Percentiles rank a stretch among this genome's conserved stretches.
These are phyloP conservation scores for Tiliacea citrago DNA, from an alignment of 2,888 invertebrate species.

Conservation along the genomic window DNA sequence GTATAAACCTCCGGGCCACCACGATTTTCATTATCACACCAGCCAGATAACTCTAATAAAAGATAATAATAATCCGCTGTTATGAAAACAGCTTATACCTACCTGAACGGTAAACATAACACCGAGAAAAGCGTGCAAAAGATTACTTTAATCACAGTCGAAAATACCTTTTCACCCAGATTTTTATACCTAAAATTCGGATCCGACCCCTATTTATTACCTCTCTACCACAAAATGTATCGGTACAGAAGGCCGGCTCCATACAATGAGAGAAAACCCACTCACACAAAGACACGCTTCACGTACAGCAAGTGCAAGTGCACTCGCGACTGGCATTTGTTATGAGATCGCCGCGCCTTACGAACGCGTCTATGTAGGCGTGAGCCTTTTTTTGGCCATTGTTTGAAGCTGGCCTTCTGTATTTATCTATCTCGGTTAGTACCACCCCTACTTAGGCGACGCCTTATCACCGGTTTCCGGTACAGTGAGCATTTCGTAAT, in stretches of 20 bases:
- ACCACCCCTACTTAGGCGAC: conserved; percentile 50
- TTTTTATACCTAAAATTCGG: conserved; percentile 44
- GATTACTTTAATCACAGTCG: conserved; percentile 43
- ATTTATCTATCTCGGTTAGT: neutral
- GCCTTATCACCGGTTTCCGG: conserved; percentile 74
- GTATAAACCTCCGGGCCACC: neutral
- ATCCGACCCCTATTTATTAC: conserved; percentile 51
- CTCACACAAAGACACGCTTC: neutral
- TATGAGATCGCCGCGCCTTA: too few species aligned
- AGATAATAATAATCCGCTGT: conserved; percentile 18
- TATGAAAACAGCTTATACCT: conserved; percentile 17
- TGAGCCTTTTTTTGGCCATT: rapidly evolving
- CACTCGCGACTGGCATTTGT: too few species aligned
- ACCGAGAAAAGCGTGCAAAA: conserved; percentile 28
- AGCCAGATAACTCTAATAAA: neutral
- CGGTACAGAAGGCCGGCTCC: neutral
- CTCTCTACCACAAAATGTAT: neutral
- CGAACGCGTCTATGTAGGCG: too few species aligned
- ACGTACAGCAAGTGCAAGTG: neutral
- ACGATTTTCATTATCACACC: neutral
- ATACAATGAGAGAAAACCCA: neutral
- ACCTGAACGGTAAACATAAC: conserved; percentile 16
- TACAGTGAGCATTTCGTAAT: conserved; percentile 70
- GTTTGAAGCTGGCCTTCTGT: conserved; percentile 14
- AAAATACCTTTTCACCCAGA: conserved; percentile 50